Evolutionary conservation across 2,797 vertebrate genomes (phyloP).

Genomic region (Pitangus sulphuratus): DNA sequence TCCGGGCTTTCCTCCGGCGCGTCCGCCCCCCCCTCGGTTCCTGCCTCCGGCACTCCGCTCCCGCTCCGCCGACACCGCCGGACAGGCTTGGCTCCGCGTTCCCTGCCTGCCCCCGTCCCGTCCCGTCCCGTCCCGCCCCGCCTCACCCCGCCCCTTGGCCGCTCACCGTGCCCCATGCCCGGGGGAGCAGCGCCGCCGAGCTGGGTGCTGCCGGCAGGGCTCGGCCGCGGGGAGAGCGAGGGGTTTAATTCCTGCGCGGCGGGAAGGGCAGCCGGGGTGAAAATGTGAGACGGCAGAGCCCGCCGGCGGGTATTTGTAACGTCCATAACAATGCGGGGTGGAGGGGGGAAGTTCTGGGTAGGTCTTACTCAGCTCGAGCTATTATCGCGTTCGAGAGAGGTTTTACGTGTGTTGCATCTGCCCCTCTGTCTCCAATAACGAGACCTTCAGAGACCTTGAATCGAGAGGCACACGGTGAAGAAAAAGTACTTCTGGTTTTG

Average conservation of each 20-base stretch:
- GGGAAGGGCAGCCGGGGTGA: neutral
- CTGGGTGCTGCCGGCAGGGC: neutral
- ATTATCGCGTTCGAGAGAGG: neutral
- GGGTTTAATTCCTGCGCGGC: too few relatives aligned
- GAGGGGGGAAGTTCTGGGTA: neutral
- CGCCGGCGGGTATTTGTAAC: neutral
- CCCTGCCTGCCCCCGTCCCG: neutral
- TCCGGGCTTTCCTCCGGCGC: too few relatives aligned
- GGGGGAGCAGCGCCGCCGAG: fast-evolving
- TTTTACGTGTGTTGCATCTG: neutral
- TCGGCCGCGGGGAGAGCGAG: fast-evolving
- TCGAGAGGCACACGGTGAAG: neutral
- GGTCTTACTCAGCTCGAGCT: neutral
- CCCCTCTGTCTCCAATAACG: neutral
- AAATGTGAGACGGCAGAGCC: neutral
- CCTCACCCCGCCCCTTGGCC: neutral
- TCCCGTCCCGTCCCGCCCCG: neutral
- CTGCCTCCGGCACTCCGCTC: neutral
- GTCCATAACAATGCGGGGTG: neutral
- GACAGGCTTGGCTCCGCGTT: neutral
- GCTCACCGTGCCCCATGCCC: neutral
- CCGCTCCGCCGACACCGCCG: neutral
- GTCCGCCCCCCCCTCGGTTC: neutral
- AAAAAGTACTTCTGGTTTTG: neutral
- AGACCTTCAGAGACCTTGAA: neutral